Evolutionary conservation across 2,888 invertebrate genomes (phyloP).

Genomic region (Megastigmus dorsalis): DNA sequence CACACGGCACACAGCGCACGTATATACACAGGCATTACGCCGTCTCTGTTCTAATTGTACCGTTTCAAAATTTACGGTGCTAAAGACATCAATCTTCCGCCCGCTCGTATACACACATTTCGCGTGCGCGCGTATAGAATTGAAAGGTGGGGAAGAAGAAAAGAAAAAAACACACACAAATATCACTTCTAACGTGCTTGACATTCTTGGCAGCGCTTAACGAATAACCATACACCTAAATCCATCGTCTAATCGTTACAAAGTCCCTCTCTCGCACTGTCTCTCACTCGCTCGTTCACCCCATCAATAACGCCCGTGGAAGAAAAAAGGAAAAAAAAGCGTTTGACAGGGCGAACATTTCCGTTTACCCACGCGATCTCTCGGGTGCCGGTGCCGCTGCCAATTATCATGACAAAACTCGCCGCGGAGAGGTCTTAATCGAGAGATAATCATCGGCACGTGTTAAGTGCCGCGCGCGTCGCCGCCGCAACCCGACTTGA

Average conservation of each 20-base stretch:
- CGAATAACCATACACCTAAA: conserved; percentile 15
- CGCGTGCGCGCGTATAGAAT: no score
- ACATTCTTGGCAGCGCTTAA: conserved; percentile 3
- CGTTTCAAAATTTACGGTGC: conserved; percentile 35
- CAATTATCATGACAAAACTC: conserved; percentile 28
- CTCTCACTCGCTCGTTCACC: not conserved
- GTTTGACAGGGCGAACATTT: conserved; percentile 31
- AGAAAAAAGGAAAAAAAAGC: not conserved
- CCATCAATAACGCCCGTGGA: conserved; percentile 26
- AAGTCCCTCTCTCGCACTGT: not conserved
- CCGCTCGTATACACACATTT: no score
- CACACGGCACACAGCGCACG: no score
- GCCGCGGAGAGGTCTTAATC: conserved; percentile 17
- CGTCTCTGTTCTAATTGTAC: conserved; percentile 37
- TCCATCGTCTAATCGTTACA: not conserved
- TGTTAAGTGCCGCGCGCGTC: not conserved
- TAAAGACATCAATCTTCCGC: conserved; percentile 34
- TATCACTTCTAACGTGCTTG: conserved; percentile 23
- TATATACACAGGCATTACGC: no score
- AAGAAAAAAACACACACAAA: no score
- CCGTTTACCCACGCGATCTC: not conserved
- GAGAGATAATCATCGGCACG: conserved; percentile 15
- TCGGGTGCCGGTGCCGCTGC: not conserved
- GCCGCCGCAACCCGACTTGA: not conserved
- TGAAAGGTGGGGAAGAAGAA: no score